Evolutionary conservation across 2,113 vertebrate species (phyloP).

Genomic region (Eulemur macaco): DNA sequence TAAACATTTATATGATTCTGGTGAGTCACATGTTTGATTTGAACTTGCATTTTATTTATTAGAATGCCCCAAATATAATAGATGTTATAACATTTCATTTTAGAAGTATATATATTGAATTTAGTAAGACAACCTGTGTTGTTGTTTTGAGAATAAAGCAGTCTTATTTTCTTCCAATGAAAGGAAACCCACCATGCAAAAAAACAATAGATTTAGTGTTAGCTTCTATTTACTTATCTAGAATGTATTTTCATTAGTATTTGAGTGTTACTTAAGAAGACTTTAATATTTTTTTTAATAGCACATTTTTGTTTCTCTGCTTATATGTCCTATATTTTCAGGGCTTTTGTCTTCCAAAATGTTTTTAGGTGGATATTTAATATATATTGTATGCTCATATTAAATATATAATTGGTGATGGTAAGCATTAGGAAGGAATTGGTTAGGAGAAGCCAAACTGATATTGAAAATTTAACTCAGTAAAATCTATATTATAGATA

Average conservation of each 20-base stretch:
- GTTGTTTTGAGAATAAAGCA: constrained; percentile 6
- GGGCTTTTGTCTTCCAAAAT: neutral
- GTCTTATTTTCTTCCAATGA: constrained; percentile 27
- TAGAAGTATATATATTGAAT: constrained; percentile 13
- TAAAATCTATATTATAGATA: neutral
- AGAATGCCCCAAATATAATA: constrained; percentile 32
- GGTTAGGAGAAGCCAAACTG: neutral
- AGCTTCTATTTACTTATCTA: neutral
- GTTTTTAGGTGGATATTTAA: neutral
- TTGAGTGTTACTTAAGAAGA: neutral
- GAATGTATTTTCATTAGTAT: constrained; percentile 9
- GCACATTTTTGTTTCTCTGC: constrained; percentile 3
- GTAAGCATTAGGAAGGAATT: neutral
- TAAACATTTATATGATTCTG: constrained; percentile 8
- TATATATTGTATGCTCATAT: neutral
- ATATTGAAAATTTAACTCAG: neutral
- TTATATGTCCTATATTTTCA: neutral
- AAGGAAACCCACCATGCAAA: neutral
- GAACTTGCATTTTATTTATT: constrained; percentile 40
- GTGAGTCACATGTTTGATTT: constrained; percentile 41
- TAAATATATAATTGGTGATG: neutral
- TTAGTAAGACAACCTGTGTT: neutral
- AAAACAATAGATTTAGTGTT: neutral
- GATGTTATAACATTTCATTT: constrained; percentile 44
- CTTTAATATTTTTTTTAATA: neutral